phyloP scores from a whole-genome alignment of 2,113 vertebrate genomes.

The Sminthopsis crassicaudata region DNA sequence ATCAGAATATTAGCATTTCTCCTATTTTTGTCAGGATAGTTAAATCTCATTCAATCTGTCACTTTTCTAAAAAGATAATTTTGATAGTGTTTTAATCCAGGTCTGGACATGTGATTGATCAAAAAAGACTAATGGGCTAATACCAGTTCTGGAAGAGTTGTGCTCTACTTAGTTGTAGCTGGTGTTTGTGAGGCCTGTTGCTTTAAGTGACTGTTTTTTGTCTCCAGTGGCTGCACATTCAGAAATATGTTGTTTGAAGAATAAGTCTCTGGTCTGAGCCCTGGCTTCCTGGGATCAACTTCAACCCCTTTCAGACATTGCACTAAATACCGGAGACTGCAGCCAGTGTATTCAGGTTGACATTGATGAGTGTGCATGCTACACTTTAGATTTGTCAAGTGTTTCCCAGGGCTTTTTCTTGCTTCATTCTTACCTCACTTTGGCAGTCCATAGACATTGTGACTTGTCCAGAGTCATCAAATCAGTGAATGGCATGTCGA shows the following conservation, averaged over 20 bases:
- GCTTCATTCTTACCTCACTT: constrained; percentile 30
- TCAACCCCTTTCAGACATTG: not conserved
- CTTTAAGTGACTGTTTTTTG: constrained; percentile 13
- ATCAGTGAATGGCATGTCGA: not conserved
- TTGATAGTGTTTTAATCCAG: not conserved
- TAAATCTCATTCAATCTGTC: not conserved
- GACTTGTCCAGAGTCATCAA: constrained; percentile 12
- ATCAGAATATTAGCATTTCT: not conserved
- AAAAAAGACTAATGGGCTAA: not conserved
- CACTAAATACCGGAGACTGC: constrained; percentile 18
- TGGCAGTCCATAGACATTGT: not conserved
- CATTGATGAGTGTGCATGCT: constrained; percentile 50
- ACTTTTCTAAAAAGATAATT: not conserved
- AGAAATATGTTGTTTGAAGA: constrained; percentile 45
- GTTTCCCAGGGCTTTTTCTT: constrained; percentile 19
- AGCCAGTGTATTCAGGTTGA: constrained; percentile 44
- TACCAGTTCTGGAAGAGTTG: not conserved
- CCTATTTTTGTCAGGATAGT: not conserved
- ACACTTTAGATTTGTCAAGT: constrained; percentile 45
- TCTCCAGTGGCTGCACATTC: not conserved
- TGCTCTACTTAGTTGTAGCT: not conserved
- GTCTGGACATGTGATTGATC: not conserved
- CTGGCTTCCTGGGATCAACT: not conserved
- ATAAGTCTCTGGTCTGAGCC: not conserved
- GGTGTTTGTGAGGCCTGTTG: not conserved